Base-by-base conservation (phyloP, 2,797 vertebrate genomes). In the Hypotaenidia okinawae region DNA sequence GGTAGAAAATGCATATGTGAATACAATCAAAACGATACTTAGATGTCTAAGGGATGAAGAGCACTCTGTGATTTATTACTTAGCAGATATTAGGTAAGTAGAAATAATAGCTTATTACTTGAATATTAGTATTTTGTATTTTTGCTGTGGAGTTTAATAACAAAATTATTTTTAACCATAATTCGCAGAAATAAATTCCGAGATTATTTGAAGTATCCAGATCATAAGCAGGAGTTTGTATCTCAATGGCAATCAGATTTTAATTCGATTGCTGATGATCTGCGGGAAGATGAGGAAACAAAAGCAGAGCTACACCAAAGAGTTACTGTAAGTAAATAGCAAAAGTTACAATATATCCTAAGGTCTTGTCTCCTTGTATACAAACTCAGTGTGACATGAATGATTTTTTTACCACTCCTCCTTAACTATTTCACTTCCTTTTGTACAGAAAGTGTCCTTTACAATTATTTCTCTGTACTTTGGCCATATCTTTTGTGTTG, bases 271-370 rank as follows among this genome's bases (percentile, higher is more conserved):
- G 67, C 98, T 39, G 98, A 98, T 33, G 98, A 99, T 78, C 96
- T 99, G 93, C 98, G 98, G 97, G 97, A 98, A 7, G 98, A 99
- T 5, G 98, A 99, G 32, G 99, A 99, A 84, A 99, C 98, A 64
- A 99, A 98, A 97, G 98, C 98, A 79, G 99, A 99, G 83, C 97
- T 99, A 41, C 99, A 99, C 84, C 98, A 98, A 87, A 98, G 99
- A 95, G 96, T 99, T 62, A 98, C 99, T 76, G 99, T 99, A 97
- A 98, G 97, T 84, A 66, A 62, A 70, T 51, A 14, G 15, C 19
- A 61, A 45, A 85, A 69, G 7, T 67, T 51, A 2, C 5, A 77
- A 9, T 28, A 43, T 41, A 28, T 8, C 10, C 18, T 84, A 4
- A 37, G n/a, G 11, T 68, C 8, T 33, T 62, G 32, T 66, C 75